phyloP scores from a whole-genome alignment of 2,113 vertebrate species.

The Coracopsis vasa region DNA sequence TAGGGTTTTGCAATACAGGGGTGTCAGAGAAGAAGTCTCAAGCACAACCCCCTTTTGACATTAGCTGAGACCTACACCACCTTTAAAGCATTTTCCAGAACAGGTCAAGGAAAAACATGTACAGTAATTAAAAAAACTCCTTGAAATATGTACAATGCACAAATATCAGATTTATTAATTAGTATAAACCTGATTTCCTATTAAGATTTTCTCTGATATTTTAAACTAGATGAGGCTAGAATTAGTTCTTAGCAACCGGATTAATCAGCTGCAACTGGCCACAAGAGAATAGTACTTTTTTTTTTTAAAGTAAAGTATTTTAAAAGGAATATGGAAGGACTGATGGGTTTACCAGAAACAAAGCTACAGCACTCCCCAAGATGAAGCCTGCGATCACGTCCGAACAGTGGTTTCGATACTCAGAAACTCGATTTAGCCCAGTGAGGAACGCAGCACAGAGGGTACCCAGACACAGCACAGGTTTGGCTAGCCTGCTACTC shows the following conservation, averaged over 20 bases:
- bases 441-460: constrained; percentile 94
- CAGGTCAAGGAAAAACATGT: not conserved
- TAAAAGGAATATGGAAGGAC: not conserved
- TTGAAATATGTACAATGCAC: not conserved
- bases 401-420: constrained; percentile 96
- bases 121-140: not conserved
- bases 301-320: not conserved
- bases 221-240: not conserved
- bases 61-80: not conserved
- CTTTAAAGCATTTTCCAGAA: not conserved
- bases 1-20: not conserved
- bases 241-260: not conserved
- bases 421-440: constrained; percentile 93
- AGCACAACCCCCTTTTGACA: not conserved
- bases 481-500: constrained; percentile 96
- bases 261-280: not conserved
- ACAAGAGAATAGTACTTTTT: not conserved
- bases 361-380: constrained; percentile 88
- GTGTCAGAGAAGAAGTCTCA: not conserved
- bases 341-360: constrained; percentile 87
- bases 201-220: not conserved
- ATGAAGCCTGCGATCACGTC: constrained; percentile 96
- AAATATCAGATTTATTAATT: not conserved
- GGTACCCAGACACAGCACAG: constrained; percentile 91
- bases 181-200: not conserved